Evolutionary conservation across 2,113 vertebrate genomes (phyloP).

Genomic region (Scolopax mira): DNA sequence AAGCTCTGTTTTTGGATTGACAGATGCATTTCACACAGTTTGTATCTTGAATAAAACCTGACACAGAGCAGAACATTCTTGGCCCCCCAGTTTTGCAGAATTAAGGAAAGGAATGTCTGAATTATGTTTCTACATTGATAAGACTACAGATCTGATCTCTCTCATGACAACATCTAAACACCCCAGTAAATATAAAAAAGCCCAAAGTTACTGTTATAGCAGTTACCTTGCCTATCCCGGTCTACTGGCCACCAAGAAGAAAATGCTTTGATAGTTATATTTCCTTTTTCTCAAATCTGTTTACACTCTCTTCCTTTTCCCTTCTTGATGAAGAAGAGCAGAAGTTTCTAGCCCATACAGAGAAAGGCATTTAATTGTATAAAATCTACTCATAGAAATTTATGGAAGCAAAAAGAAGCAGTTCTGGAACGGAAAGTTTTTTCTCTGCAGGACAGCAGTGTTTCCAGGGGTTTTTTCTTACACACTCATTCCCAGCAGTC

Average conservation of each 20-base stretch:
- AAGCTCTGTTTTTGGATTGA: background rate
- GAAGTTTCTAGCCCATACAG: too few species aligned
- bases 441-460: background rate
- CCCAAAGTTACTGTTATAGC: accelerated
- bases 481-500: too few species aligned
- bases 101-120: background rate
- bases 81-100: background rate
- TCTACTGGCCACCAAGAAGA: background rate
- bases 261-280: background rate
- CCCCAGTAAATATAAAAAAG: background rate
- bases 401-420: background rate
- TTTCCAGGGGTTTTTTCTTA: background rate
- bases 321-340: background rate
- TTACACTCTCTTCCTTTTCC: background rate
- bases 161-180: background rate
- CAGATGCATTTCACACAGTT: accelerated
- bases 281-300: background rate
- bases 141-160: background rate
- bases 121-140: background rate
- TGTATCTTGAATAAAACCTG: background rate
- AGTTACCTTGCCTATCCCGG: background rate
- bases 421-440: background rate
- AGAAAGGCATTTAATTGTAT: background rate
- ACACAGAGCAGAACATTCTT: background rate
- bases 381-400: background rate